Conservation (phyloP, 2,797 vertebrate species). For the Sarcophilus harrisii region DNA sequence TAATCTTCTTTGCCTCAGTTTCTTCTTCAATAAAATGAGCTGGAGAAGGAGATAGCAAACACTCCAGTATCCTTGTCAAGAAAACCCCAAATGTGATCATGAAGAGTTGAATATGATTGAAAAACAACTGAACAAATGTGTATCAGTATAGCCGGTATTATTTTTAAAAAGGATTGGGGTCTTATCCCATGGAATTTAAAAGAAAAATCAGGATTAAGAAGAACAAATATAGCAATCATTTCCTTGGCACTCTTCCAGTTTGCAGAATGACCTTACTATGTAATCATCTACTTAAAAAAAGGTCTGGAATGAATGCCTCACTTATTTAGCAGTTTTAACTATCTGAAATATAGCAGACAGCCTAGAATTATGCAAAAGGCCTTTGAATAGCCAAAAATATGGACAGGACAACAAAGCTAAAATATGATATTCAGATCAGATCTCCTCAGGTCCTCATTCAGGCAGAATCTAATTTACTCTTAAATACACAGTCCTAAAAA, state of each 20-base stretch:
- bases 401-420: background rate
- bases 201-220: conserved; percentile 43
- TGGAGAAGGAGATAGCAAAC: conserved; percentile 7
- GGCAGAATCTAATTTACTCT: background rate
- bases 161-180: background rate
- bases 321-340: conserved; percentile 19
- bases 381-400: background rate
- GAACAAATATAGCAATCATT: background rate
- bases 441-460: conserved; percentile 8
- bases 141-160: too few species aligned
- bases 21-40: conserved; percentile 32
- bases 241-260: background rate
- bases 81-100: background rate
- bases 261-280: conserved; percentile 3
- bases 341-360: conserved; percentile 8
- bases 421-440: background rate
- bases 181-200: conserved; percentile 31
- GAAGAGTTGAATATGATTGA: background rate
- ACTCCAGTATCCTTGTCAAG: conserved; percentile 15
- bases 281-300: conserved; percentile 48
- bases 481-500: conserved; percentile 8
- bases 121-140: background rate
- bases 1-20: conserved; percentile 2
- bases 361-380: background rate
- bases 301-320: conserved; percentile 8